phyloP scores from a whole-genome alignment of 2,888 invertebrate genomes.

The Chaetogeoica ovagalla region DNA sequence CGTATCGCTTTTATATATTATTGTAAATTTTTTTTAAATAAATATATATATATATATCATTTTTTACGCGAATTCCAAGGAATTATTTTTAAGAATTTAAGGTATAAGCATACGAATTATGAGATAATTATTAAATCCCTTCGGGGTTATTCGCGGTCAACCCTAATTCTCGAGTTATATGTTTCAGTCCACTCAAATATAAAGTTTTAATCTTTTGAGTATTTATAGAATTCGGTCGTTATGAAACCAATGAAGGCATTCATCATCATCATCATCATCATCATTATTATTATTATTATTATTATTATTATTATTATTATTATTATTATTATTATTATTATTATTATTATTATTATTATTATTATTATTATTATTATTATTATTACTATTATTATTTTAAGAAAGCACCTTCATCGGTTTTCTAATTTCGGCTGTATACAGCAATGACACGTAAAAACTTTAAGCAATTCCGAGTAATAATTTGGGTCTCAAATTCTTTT shows the following conservation, averaged over 20 bases:
- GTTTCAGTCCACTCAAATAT: too few relatives aligned
- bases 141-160: neutral
- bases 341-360: too few relatives aligned
- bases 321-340: too few relatives aligned
- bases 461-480: conserved; percentile 14
- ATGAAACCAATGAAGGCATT: conserved; percentile 4
- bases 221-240: neutral
- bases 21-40: neutral
- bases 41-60: too few relatives aligned
- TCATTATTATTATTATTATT: too few relatives aligned
- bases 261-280: too few relatives aligned
- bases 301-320: too few relatives aligned
- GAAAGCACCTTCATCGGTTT: conserved; percentile 15
- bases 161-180: neutral
- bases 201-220: conserved; percentile 11
- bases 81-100: neutral
- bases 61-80: neutral
- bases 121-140: conserved; percentile 5
- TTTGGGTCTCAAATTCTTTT: conserved; percentile 15
- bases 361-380: too few relatives aligned
- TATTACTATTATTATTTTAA: conserved; percentile 8
- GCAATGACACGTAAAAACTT: conserved; percentile 3
- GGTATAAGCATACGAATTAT: neutral
- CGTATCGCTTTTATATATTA: too few relatives aligned
- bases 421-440: conserved; percentile 7